Conservation (phyloP, 2,888 invertebrate genomes). For the Tetragnatha montana region DNA sequence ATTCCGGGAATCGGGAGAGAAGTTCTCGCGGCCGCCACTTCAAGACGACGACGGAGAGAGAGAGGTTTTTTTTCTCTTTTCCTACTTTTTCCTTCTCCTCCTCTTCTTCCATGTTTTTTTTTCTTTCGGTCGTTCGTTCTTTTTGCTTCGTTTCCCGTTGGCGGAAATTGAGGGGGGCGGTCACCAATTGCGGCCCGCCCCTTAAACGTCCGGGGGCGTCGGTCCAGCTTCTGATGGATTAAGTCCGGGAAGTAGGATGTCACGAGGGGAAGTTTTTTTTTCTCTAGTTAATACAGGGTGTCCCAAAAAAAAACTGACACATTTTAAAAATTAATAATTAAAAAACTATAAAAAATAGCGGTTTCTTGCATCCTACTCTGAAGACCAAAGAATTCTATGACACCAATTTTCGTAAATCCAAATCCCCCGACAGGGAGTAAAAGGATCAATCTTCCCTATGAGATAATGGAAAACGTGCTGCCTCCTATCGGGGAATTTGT, state of each 20-base stretch:
- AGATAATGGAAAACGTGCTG: too few relatives aligned
- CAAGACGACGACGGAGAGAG: not conserved
- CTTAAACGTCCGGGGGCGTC: not conserved
- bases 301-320: too few relatives aligned
- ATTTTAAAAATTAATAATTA: too few relatives aligned
- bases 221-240: conserved; percentile 31
- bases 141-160: conserved; percentile 52
- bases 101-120: not conserved
- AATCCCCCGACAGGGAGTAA: too few relatives aligned
- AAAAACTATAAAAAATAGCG: too few relatives aligned
- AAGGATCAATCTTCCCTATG: too few relatives aligned
- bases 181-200: conserved; percentile 30
- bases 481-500: too few relatives aligned
- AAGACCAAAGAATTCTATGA: too few relatives aligned
- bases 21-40: conserved; percentile 45
- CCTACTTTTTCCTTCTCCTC: conserved; percentile 1
- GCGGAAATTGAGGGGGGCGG: conserved; percentile 46
- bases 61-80: not conserved
- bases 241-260: conserved; percentile 10
- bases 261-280: not conserved
- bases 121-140: conserved; percentile 19
- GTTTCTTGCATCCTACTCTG: too few relatives aligned
- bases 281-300: too few relatives aligned
- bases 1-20: conserved; percentile 60
- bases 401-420: too few relatives aligned